Percentiles rank a stretch among this genome's conserved stretches.
Conservation (phyloP, 2,113 vertebrate genomes). For the Erinaceus europaeus region DNA sequence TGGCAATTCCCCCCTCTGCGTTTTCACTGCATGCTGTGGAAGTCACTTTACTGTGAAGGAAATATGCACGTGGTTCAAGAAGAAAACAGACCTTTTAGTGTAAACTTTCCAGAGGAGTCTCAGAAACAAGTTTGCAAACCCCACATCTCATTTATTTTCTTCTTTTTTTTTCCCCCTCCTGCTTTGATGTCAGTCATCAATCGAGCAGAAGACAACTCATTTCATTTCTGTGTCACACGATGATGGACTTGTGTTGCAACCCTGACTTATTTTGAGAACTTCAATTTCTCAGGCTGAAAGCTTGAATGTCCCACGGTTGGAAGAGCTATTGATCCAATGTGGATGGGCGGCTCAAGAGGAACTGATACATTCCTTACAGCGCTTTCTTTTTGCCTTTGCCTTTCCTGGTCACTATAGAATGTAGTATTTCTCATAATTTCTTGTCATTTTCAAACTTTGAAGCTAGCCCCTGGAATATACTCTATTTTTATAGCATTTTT, state of each 20-base stretch:
- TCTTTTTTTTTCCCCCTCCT: constrained; percentile 76
- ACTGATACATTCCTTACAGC: constrained; percentile 85
- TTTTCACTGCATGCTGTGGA: neutral
- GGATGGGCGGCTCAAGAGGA: constrained; percentile 88
- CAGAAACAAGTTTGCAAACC: constrained; percentile 87
- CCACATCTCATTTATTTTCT: constrained; percentile 79
- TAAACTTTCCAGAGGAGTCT: constrained; percentile 89
- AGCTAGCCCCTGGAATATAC: constrained; percentile 70
- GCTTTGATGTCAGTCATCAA: constrained; percentile 93
- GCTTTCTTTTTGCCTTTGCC: constrained; percentile 66
- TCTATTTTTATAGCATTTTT: constrained; percentile 15
- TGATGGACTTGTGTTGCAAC: constrained; percentile 93
- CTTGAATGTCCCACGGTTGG: constrained; percentile 90
- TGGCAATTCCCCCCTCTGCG: neutral
- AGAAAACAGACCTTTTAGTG: constrained; percentile 77
- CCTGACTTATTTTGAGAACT: constrained; percentile 92
- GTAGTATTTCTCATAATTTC: constrained; percentile 77
- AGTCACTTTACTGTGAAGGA: constrained; percentile 31
- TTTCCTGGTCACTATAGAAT: constrained; percentile 78
- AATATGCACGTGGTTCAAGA: constrained; percentile 56
- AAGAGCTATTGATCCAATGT: constrained; percentile 93
- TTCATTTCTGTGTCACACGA: constrained; percentile 92
- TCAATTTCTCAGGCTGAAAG: constrained; percentile 89
- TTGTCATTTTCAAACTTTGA: constrained; percentile 77
- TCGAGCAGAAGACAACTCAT: constrained; percentile 97